phyloP scores from a whole-genome alignment of 2,113 vertebrate genomes.

The Jaculus jaculus region DNA sequence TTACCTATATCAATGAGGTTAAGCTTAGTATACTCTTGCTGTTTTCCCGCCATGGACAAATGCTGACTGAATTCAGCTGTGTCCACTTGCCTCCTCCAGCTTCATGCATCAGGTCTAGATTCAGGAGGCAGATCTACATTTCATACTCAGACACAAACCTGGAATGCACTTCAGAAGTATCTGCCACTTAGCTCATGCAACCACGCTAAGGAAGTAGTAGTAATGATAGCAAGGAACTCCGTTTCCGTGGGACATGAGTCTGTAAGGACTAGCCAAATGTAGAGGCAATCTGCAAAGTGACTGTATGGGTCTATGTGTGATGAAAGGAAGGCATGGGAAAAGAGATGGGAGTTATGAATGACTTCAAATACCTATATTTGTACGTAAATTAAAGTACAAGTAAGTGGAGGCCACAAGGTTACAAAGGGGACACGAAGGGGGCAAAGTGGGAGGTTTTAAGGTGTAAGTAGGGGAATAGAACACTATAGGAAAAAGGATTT shows the following conservation, averaged over 20 bases:
- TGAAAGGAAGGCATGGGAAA: background rate
- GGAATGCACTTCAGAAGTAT: background rate
- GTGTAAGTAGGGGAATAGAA: too few species aligned
- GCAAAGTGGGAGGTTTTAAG: too few species aligned
- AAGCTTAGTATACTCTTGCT: background rate
- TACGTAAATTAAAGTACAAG: too few species aligned
- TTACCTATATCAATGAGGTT: constrained; percentile 54
- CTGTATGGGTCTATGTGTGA: fast-evolving
- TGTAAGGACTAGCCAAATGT: background rate
- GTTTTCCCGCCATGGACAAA: background rate
- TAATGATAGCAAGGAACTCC: background rate
- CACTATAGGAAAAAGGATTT: too few species aligned
- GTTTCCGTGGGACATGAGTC: background rate
- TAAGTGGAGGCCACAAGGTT: too few species aligned
- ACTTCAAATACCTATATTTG: too few species aligned
- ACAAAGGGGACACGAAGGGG: too few species aligned
- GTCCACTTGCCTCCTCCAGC: background rate
- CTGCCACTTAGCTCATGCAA: background rate
- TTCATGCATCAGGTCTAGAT: too few species aligned
- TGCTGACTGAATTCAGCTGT: background rate
- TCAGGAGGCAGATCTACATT: background rate
- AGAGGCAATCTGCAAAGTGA: background rate
- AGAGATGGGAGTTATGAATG: background rate
- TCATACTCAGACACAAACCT: background rate
- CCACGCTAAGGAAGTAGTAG: fast-evolving